Conservation (phyloP, 2,888 invertebrate genomes). For the Xylota sylvarum region DNA sequence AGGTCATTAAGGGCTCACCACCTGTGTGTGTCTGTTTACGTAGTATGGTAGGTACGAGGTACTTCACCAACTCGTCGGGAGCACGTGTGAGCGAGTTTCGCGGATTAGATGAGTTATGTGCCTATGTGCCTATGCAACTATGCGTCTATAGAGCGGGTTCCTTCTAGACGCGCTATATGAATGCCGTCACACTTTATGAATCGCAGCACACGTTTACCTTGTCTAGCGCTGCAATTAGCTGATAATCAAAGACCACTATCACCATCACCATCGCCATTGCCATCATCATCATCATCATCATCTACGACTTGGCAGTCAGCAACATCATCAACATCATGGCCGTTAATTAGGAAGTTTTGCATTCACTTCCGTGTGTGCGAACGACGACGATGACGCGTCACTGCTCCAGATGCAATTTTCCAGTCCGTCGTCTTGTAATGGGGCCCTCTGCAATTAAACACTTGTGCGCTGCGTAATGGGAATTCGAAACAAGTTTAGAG, state of each 20-base stretch:
- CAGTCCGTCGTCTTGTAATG: constrained; percentile 71
- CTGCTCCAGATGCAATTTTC: constrained; percentile 76
- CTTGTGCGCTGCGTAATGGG: constrained; percentile 64
- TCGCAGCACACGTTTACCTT: constrained; percentile 66
- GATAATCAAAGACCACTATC: constrained; percentile 74
- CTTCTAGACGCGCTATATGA: constrained; percentile 47
- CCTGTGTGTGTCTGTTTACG: constrained; percentile 50
- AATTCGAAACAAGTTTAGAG: constrained; percentile 67
- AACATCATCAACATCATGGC: constrained; percentile 66
- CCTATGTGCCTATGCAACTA: neutral
- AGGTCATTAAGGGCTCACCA: constrained; percentile 74
- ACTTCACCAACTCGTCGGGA: constrained; percentile 18
- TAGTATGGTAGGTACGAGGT: neutral
- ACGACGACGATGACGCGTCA: constrained; percentile 59
- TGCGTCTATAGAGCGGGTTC: neutral
- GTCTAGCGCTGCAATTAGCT: constrained; percentile 71
- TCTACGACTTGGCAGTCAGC: constrained; percentile 40
- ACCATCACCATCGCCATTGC: constrained; percentile 58
- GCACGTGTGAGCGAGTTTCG: constrained; percentile 49
- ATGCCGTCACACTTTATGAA: constrained; percentile 71
- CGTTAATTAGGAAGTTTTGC: constrained; percentile 76
- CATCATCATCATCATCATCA: constrained; percentile 32
- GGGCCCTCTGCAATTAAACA: constrained; percentile 64
- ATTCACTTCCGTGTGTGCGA: constrained; percentile 74
- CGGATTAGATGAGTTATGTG: constrained; percentile 40